A percentile compares a stretch with the other conserved stretches of the same genome.
Evolutionary conservation across 2,113 vertebrate genomes (phyloP).

Genomic region (Callithrix jacchus): DNA sequence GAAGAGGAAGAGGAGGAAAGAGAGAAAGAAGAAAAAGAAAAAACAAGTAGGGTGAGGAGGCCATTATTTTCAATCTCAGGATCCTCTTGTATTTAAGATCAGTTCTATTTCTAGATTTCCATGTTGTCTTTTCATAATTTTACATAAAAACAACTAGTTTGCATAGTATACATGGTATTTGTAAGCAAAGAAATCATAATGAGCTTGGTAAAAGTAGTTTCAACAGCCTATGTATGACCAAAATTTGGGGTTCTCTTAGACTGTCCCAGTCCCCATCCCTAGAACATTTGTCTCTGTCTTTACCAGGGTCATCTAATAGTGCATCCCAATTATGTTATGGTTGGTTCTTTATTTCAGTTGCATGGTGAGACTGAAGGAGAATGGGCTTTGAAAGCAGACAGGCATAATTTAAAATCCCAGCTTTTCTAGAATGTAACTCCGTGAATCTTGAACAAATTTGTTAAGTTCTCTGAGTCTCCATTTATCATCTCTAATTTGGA

Average conservation of each 20-base stretch:
- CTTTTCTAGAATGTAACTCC: background rate
- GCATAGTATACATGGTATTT: accelerated
- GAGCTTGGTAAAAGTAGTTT: background rate
- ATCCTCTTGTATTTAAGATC: background rate
- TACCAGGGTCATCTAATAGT: background rate
- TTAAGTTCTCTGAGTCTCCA: background rate
- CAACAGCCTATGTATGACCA: background rate
- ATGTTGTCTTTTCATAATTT: background rate
- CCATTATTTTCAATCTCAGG: background rate
- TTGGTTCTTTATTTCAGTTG: background rate
- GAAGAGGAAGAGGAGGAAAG: too few relatives aligned
- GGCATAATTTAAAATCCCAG: background rate
- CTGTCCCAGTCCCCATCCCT: background rate
- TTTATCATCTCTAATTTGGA: background rate
- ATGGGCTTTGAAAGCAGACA: background rate
- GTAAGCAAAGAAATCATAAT: background rate
- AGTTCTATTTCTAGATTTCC: background rate
- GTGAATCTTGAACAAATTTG: background rate
- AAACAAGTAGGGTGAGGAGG: too few relatives aligned
- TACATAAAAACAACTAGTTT: background rate
- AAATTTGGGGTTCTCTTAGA: background rate
- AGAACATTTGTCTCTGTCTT: background rate
- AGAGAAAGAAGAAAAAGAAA: background rate
- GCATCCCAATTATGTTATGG: background rate
- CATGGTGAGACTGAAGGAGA: background rate